phyloP scores from a whole-genome alignment of 2,888 invertebrate species.

The Suillia variegata region DNA sequence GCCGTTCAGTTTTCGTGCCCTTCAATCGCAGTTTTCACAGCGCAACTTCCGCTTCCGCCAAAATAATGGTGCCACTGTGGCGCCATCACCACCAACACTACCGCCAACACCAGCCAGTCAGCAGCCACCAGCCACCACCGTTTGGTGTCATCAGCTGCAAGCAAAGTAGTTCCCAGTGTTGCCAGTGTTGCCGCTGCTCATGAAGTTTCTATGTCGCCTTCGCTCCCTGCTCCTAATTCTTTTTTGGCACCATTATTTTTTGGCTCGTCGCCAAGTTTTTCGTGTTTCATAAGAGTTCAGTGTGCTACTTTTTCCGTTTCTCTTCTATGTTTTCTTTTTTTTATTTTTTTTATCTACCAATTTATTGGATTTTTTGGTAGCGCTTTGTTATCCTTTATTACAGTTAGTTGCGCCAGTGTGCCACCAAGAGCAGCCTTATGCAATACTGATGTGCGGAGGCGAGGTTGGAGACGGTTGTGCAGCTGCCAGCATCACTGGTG shows the following conservation, averaged over 20 bases:
- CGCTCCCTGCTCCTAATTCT: slow-evolving; percentile 1
- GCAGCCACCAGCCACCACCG: too few species aligned
- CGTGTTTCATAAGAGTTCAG: slow-evolving; percentile 23
- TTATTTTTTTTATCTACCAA: neutral
- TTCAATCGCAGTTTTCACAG: slow-evolving; percentile 16
- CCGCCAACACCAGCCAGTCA: too few species aligned
- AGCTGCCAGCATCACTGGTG: slow-evolving; percentile 1
- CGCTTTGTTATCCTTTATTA: slow-evolving; percentile 16
- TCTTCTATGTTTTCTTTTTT: too few species aligned
- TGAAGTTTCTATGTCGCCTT: neutral
- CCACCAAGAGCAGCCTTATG: neutral
- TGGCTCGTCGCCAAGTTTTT: slow-evolving; percentile 26
- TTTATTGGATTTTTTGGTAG: slow-evolving; percentile 5
- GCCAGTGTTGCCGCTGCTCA: slow-evolving; percentile 9
- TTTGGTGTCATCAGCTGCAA: slow-evolving; percentile 24
- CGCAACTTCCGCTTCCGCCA: slow-evolving; percentile 16
- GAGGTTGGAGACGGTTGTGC: neutral
- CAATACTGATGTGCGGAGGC: neutral
- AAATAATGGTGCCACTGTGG: slow-evolving; percentile 17
- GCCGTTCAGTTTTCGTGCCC: slow-evolving; percentile 10
- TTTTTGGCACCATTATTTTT: slow-evolving; percentile 24
- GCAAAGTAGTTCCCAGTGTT: slow-evolving; percentile 1
- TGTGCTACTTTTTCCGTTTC: slow-evolving; percentile 20
- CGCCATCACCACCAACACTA: too few species aligned
- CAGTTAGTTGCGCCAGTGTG: slow-evolving; percentile 3